A percentile compares a stretch with the other conserved stretches of the same genome.
These are phyloP conservation scores for Sitobion miscanthi DNA, from an alignment of 1,140 invertebrate species.

Conservation along the genomic window DNA sequence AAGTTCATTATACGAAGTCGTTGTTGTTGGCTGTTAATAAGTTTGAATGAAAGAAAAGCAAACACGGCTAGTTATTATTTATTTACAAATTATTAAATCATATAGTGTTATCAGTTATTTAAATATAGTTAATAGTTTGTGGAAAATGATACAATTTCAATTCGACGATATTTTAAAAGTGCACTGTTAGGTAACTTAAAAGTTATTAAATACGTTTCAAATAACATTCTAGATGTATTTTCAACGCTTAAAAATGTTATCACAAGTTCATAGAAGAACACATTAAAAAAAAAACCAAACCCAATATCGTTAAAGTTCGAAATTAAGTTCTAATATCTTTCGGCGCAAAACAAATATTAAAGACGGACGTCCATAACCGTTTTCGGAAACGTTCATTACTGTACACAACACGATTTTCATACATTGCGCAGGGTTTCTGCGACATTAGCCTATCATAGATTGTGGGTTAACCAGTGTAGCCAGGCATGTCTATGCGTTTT, in stretches of 20 bases:
- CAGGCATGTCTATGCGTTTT: background rate
- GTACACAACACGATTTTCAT: background rate
- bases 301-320: background rate
- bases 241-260: too few species aligned
- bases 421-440: background rate
- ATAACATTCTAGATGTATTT: too few species aligned
- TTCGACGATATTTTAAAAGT: too few species aligned
- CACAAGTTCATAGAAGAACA: too few species aligned
- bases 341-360: background rate
- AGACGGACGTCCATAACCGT: background rate
- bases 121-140: too few species aligned
- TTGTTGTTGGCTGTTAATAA: background rate
- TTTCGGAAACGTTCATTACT: background rate
- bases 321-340: background rate
- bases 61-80: too few species aligned
- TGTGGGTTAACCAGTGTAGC: background rate
- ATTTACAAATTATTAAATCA: too few species aligned
- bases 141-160: too few species aligned
- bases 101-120: too few species aligned
- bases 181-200: too few species aligned
- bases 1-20: background rate
- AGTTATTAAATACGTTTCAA: too few species aligned
- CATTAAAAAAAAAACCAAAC: background rate
- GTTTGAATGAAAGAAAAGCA: background rate
- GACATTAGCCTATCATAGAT: background rate